These are phyloP conservation scores for Euplagia quadripunctaria DNA, from an alignment of 2,888 invertebrate genomes.

Conservation along the genomic window DNA sequence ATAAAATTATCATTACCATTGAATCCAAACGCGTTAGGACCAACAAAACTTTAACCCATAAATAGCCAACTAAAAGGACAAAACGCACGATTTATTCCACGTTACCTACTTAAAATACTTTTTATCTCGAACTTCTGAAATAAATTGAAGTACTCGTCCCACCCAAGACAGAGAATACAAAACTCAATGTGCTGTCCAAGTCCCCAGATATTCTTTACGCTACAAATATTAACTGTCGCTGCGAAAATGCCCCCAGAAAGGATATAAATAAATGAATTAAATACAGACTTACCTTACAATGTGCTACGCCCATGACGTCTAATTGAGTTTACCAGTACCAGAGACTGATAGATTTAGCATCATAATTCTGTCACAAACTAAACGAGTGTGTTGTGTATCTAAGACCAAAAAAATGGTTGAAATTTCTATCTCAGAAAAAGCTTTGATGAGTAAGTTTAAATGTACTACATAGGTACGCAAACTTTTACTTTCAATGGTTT, in stretches of 20 bases:
- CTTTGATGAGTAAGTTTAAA: background rate
- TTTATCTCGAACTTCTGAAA: slow-evolving; percentile 59
- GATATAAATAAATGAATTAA: slow-evolving; percentile 52
- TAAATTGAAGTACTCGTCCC: slow-evolving; percentile 59
- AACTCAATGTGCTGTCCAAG: slow-evolving; percentile 48
- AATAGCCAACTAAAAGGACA: slow-evolving; percentile 39
- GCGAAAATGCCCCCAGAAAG: slow-evolving; percentile 48
- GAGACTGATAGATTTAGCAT: background rate
- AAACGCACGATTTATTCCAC: slow-evolving; percentile 53
- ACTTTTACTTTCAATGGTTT: no score
- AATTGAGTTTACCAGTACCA: background rate
- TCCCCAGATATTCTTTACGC: slow-evolving; percentile 49
- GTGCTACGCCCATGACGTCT: slow-evolving; percentile 16
- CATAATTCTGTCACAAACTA: background rate
- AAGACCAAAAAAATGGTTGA: background rate
- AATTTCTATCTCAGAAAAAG: background rate
- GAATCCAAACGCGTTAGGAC: slow-evolving; percentile 41
- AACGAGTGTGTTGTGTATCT: background rate
- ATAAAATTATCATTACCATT: slow-evolving; percentile 36
- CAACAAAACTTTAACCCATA: slow-evolving; percentile 45
- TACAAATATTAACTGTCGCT: slow-evolving; percentile 52
- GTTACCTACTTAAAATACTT: slow-evolving; percentile 59
- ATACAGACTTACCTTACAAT: slow-evolving; percentile 41
- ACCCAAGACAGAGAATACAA: slow-evolving; percentile 57
- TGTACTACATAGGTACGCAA: no score